Base-by-base conservation (phyloP, 2,113 vertebrate species). In the Ia io region DNA sequence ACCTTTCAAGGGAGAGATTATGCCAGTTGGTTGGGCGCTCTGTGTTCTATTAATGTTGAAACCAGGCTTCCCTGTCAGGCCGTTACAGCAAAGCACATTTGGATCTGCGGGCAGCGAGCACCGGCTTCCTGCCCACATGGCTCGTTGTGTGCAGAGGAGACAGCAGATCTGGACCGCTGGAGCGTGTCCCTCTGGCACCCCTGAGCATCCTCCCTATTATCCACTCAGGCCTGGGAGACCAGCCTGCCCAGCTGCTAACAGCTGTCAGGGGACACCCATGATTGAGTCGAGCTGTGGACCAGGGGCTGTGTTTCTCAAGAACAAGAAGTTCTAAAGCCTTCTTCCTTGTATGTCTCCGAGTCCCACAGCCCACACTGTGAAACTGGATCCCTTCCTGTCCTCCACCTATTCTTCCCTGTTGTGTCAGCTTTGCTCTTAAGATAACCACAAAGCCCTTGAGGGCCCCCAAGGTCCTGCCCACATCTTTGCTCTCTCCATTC, bases 11-110 rank as follows among this genome's bases (percentile, higher is more conserved):
- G 73, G 47, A 76, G 70, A 78, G 90, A 63, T 85, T 35, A 71
- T 51, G 67, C 76, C 74, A 49, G 65, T 42, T 70, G 85, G 78
- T 88, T 40, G 69, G 79, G n/a, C 28, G 49, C 56, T 69, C 74
- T 11, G 11, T 51, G 65, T 92, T 90, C 86, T 93, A 63, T 94
- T 94, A 91, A 91, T 42, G 87, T 47, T 17, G 86, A 95, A 95
- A 70, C 84, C 70, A 40, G 91, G 56, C 76, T 89, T 95, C 78
- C 73, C 83, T 91, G 86, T 88, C 80, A 83, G 92, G 20, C 42
- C 0, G 3, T 85, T 47, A 83, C 3, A 10, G 82, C 44, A 77
- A 88, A 88, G 84, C 35, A 11, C 86, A 6, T 51, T 95, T 49
- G 1, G 77, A 61, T 84, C 76, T 80, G 44, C 0, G 0, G 82